These are phyloP conservation scores for Eurytoma adleriae DNA, from an alignment of 2,888 invertebrate genomes.

Conservation along the genomic window DNA sequence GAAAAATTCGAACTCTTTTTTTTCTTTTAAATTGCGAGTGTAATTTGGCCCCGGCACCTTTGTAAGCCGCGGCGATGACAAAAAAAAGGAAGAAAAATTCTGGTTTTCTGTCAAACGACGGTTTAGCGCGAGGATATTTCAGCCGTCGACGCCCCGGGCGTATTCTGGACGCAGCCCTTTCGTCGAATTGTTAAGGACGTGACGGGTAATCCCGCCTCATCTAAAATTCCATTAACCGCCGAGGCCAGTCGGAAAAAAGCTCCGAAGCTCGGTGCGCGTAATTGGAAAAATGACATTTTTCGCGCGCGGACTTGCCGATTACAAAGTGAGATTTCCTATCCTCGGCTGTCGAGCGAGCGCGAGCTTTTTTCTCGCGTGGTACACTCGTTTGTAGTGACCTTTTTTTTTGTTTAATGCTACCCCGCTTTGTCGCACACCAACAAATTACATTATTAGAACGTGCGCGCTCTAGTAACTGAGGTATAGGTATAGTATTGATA, in stretches of 20 bases:
- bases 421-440: conserved; percentile 1
- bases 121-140: not conserved
- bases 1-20: not conserved
- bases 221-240: conserved; percentile 74
- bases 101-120: not conserved
- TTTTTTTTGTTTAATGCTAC: not conserved
- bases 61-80: not conserved
- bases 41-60: not conserved
- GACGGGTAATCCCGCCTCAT: conserved; percentile 62
- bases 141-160: not conserved
- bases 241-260: conserved; percentile 61
- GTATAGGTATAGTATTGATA: conserved; percentile 22
- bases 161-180: conserved; percentile 9
- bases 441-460: conserved; percentile 22
- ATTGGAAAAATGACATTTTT: conserved; percentile 56
- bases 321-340: conserved; percentile 47
- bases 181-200: conserved; percentile 51
- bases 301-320: conserved; percentile 17
- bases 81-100: not conserved
- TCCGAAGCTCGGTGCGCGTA: conserved; percentile 18
- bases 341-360: not conserved
- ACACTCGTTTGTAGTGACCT: not conserved
- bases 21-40: too few species aligned
- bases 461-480: not conserved
- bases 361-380: not conserved